Evolutionary conservation across 2,888 invertebrate genomes (phyloP).

Genomic region (Eristalinus sepulchralis): DNA sequence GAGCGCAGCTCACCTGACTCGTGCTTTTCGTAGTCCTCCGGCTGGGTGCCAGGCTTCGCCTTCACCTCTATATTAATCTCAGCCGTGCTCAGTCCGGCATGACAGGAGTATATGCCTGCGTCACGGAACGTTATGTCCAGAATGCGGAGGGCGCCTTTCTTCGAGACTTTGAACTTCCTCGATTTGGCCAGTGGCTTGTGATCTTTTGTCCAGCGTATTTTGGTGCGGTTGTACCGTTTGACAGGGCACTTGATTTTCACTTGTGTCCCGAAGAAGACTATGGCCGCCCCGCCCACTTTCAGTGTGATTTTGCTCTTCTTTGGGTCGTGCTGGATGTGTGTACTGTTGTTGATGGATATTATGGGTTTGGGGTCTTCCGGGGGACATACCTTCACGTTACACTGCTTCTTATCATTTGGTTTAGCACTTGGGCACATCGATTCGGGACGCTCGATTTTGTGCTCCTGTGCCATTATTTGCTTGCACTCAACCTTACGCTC

Average conservation of each 20-base stretch:
- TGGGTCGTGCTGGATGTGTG: slow-evolving; percentile 91
- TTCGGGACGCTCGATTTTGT: slow-evolving; percentile 89
- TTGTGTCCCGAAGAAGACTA: slow-evolving; percentile 94
- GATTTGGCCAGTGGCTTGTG: slow-evolving; percentile 89
- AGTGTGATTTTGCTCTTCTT: slow-evolving; percentile 91
- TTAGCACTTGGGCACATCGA: slow-evolving; percentile 88
- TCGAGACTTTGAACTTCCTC: slow-evolving; percentile 92
- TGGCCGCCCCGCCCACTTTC: slow-evolving; percentile 94
- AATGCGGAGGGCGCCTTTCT: slow-evolving; percentile 94
- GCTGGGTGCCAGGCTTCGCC: slow-evolving; percentile 89
- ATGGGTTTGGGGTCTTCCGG: slow-evolving; percentile 87
- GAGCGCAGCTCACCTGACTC: slow-evolving; percentile 77
- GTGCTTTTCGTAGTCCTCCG: slow-evolving; percentile 87
- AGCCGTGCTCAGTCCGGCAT: slow-evolving; percentile 91
- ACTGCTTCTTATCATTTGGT: slow-evolving; percentile 90
- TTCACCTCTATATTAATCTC: slow-evolving; percentile 91
- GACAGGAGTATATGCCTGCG: slow-evolving; percentile 92
- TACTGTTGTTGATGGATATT: slow-evolving; percentile 89
- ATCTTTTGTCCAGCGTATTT: slow-evolving; percentile 95
- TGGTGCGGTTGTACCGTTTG: slow-evolving; percentile 89
- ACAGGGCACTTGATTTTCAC: slow-evolving; percentile 97
- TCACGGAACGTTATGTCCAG: slow-evolving; percentile 90
- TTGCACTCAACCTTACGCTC: slow-evolving; percentile 92
- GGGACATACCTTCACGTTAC: slow-evolving; percentile 91
- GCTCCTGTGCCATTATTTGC: slow-evolving; percentile 96